phyloP scores from a whole-genome alignment of 2,113 vertebrate species.

The Gallinago media region DNA sequence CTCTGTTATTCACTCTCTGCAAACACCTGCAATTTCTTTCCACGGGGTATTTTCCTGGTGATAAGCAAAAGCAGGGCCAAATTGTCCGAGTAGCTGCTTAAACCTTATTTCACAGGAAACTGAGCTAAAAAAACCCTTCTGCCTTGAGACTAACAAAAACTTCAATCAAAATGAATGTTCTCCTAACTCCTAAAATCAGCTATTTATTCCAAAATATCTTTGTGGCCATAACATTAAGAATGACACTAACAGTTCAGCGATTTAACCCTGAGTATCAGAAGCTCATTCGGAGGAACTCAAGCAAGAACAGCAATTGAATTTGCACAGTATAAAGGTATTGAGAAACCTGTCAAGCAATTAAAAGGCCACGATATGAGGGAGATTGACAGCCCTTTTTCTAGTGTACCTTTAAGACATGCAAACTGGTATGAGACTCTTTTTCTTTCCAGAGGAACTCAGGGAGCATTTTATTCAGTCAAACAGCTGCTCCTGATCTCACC shows the following conservation, averaged over 20 bases:
- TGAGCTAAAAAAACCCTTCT: neutral
- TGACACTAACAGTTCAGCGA: neutral
- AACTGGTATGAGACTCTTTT: neutral
- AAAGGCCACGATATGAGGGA: neutral
- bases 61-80: neutral
- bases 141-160: neutral
- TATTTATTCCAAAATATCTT: neutral
- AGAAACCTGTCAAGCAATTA: neutral
- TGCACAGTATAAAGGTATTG: neutral
- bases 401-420: neutral
- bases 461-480: neutral
- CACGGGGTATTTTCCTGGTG: neutral
- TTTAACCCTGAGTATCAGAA: neutral
- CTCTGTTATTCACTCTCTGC: neutral
- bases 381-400: neutral
- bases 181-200: neutral
- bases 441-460: neutral
- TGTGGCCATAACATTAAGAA: neutral
- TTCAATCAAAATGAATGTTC: neutral
- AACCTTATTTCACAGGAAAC: neutral
- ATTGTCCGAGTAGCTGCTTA: neutral
- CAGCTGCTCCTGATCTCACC: neutral
- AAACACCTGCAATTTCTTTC: neutral
- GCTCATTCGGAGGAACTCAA: neutral
- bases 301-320: neutral